Evolutionary conservation across 2,888 invertebrate species (phyloP).

Genomic region (Eledone cirrhosa): DNA sequence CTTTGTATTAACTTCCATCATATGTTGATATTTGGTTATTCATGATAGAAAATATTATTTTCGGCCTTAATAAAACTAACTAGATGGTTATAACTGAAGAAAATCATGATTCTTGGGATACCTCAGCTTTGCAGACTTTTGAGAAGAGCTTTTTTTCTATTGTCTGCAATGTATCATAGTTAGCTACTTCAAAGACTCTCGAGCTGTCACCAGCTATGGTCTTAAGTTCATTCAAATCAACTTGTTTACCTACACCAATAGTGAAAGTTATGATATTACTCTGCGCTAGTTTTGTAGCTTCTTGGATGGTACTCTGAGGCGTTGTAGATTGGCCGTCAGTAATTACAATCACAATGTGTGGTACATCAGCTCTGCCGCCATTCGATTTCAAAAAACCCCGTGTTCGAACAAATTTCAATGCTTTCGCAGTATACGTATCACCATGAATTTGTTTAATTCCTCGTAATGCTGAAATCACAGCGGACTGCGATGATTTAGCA

Average conservation of each 20-base stretch:
- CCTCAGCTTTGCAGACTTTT: neutral
- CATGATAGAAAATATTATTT: no score
- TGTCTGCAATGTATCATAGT: neutral
- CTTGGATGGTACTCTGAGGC: neutral
- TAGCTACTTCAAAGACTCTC: neutral
- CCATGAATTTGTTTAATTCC: neutral
- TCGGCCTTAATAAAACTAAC: no score
- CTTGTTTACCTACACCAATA: neutral
- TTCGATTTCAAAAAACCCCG: neutral
- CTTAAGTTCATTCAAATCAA: conserved; percentile 1
- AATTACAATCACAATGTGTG: conserved; percentile 4
- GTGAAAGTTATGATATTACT: neutral
- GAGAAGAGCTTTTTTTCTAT: neutral
- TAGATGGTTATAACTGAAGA: no score
- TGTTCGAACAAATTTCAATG: neutral
- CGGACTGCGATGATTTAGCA: neutral
- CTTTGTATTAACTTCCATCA: no score
- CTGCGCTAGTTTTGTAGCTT: neutral
- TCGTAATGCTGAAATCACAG: neutral
- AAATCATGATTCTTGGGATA: no score
- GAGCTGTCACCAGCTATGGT: neutral
- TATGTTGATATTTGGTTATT: no score
- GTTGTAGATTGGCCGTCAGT: conserved; percentile 4
- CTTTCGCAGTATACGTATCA: neutral
- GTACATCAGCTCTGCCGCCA: neutral